Conservation (phyloP, 2,113 vertebrate species). For the Hippocampus guttulatus region DNA sequence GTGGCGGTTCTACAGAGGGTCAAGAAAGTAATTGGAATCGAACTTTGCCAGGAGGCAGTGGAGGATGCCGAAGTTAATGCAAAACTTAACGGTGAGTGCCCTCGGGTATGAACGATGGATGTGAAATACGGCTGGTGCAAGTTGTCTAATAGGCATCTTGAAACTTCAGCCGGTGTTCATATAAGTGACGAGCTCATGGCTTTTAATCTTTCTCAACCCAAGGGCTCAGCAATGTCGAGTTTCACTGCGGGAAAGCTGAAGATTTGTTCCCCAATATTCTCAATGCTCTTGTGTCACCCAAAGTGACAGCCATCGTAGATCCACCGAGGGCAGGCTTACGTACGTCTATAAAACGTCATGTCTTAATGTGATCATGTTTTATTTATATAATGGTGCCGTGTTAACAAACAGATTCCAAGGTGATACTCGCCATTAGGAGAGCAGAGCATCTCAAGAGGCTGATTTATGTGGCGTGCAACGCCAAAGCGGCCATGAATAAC, state of each 20-base stretch:
- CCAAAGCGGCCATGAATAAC: slow-evolving; percentile 92
- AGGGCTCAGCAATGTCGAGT: slow-evolving; percentile 87
- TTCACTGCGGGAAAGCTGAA: slow-evolving; percentile 91
- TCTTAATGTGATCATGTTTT: background rate
- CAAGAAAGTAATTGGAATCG: slow-evolving; percentile 92
- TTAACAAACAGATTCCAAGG: slow-evolving; percentile 85
- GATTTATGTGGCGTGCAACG: slow-evolving; percentile 92
- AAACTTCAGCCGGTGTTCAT: background rate
- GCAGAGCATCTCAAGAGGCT: slow-evolving; percentile 87
- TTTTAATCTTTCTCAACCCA: slow-evolving; percentile 2
- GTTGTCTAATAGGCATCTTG: background rate
- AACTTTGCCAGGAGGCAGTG: slow-evolving; percentile 90
- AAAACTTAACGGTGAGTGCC: slow-evolving; percentile 77
- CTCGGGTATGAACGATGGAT: background rate
- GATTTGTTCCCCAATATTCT: slow-evolving; percentile 86
- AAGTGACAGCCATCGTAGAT: slow-evolving; percentile 82
- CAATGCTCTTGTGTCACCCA: slow-evolving; percentile 74
- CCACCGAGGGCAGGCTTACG: slow-evolving; percentile 91
- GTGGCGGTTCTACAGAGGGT: slow-evolving; percentile 72
- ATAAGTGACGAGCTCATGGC: background rate
- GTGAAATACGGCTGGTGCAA: background rate
- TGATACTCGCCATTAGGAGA: slow-evolving; percentile 87
- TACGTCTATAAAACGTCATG: slow-evolving; percentile 66
- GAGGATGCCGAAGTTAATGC: slow-evolving; percentile 88
- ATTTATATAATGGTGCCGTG: background rate